Conservation (phyloP, 2,797 vertebrate genomes). For the Manis javanica region DNA sequence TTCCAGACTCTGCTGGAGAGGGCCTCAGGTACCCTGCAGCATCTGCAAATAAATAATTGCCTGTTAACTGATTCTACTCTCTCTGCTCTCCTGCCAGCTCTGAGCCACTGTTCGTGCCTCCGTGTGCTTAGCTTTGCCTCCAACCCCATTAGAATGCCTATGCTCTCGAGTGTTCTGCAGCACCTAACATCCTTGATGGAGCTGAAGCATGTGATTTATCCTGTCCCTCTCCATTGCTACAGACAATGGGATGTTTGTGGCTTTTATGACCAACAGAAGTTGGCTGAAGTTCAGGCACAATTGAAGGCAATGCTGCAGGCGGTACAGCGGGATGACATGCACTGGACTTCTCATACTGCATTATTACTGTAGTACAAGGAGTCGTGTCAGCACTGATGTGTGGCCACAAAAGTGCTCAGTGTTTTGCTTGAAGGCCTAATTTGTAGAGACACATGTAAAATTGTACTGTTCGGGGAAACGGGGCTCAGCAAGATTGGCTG, state of each 20-base stretch:
- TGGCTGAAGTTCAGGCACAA: conserved; percentile 29
- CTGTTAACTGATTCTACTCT: not conserved
- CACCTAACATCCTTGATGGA: not conserved
- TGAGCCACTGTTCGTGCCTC: not conserved
- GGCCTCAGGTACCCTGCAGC: not conserved
- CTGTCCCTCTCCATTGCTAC: conserved; percentile 41
- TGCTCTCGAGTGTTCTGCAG: not conserved
- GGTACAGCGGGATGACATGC: not conserved
- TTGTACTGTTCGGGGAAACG: not conserved
- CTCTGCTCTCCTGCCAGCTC: not conserved
- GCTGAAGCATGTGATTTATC: conserved; percentile 41
- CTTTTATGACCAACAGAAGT: not conserved
- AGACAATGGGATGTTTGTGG: not conserved
- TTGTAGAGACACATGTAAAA: not conserved
- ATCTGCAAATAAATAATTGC: conserved; percentile 34
- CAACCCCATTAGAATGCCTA: conserved; percentile 49
- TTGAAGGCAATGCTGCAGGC: not conserved
- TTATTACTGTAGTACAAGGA: not conserved
- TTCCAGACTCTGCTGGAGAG: conserved; percentile 15
- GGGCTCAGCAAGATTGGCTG: not conserved
- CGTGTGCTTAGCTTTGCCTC: conserved; percentile 35
- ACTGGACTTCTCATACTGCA: not conserved
- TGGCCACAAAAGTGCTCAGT: not conserved
- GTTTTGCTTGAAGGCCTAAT: not conserved
- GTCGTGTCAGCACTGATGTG: not conserved